phyloP scores from a whole-genome alignment of 2,888 invertebrate species.

The Zelleria hepariella region DNA sequence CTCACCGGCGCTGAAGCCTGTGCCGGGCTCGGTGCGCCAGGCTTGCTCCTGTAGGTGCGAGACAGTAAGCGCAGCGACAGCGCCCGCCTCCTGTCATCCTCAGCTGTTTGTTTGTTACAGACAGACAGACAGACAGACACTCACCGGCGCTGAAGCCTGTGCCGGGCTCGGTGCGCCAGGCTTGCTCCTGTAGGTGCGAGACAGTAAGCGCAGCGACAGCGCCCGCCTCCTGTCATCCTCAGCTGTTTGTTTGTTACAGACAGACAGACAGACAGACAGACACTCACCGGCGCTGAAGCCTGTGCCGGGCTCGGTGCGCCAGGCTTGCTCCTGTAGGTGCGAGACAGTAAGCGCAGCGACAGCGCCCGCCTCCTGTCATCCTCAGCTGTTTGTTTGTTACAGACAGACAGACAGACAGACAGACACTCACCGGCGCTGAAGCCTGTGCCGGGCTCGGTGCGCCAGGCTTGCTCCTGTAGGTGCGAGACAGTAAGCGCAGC shows the following conservation, averaged over 20 bases:
- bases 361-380: background rate
- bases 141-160: conserved; percentile 76
- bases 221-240: conserved; percentile 55
- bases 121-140: too few relatives aligned
- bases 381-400: conserved; percentile 52
- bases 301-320: conserved; percentile 63
- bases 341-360: conserved; percentile 68
- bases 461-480: conserved; percentile 84
- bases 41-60: conserved; percentile 81
- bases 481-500: conserved; percentile 72
- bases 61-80: conserved; percentile 67
- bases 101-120: conserved; percentile 71
- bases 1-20: conserved; percentile 76
- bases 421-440: conserved; percentile 75
- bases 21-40: conserved; percentile 70
- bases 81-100: conserved; percentile 56
- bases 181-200: conserved; percentile 79
- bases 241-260: conserved; percentile 69
- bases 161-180: conserved; percentile 73
- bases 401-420: too few relatives aligned
- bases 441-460: conserved; percentile 48
- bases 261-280: too few relatives aligned
- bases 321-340: conserved; percentile 82
- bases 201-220: conserved; percentile 67
- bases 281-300: conserved; percentile 76